Evolutionary conservation across 2,888 invertebrate genomes (phyloP), one percentile per base, ranked within the genome.

Genomic region (Corythucha ciliata): DNA sequence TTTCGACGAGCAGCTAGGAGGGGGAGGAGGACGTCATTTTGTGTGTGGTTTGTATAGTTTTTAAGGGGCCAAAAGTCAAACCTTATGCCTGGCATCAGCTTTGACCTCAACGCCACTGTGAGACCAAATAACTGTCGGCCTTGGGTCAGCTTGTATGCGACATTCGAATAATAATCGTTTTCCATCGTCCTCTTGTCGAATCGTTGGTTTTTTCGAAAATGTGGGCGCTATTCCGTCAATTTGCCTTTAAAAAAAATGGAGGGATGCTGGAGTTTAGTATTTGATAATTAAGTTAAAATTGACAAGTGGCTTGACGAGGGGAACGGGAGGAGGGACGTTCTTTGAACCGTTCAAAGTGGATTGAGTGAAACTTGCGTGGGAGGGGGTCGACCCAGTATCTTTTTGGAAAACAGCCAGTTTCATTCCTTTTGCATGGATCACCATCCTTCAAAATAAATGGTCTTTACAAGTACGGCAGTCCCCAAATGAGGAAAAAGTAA

Each of bases 151-250:
- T 67, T 89, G 86, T 66, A 92, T 90, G 67, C 89, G 81, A 73
- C 92, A 92, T 75, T 92, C 92, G 74, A 92, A 92, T 64, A 91
- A 78, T 63, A 93, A 75, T 69, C 89, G 78, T 74, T 90, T 90
- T 64, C 92, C 92, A 71, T 92, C 91, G 71, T 93, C 93, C 72
- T 93, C 93, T 72, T 96, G 94, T 69, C 92, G 80, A 72, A 96
- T 96, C 64, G 91, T 83, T 58, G 94, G 94, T 74, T 94, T 94
- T 76, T 93, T 91, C 72, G 91, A 85, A 75, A 96, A 96, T 68
- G 93, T 93, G 67, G 94, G 94, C 72, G 94, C 92, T 72, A 89
- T 83, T 68, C 92, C 93, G 76, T 92, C 92, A 75, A 91, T 88
- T 90, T 92, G 91, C 78, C 92, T 92, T 73, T 10, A 71, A 65